Conservation (phyloP, 2,797 vertebrate genomes). For the Muscicapa comitata region DNA sequence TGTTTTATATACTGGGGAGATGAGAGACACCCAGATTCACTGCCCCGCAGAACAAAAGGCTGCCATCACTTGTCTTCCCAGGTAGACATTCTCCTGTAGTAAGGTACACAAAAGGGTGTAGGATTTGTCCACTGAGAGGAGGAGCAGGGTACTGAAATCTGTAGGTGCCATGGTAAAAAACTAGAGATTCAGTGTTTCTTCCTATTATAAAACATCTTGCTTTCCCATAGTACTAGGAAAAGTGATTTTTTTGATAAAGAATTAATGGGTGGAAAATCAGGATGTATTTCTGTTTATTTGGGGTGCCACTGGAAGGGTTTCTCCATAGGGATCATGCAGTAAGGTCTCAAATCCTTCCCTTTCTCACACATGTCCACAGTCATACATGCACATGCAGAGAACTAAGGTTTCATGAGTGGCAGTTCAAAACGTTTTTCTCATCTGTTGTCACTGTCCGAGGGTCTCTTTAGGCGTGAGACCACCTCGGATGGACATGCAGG, state of each 20-base stretch:
- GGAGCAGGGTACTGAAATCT: neutral
- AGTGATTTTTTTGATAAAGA: neutral
- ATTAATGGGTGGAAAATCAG: neutral
- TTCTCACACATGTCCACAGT: neutral
- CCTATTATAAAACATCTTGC: neutral
- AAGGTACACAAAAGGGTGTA: neutral
- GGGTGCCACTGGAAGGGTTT: neutral
- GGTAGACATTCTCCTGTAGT: neutral
- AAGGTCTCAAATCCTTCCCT: neutral
- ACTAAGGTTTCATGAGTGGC: neutral
- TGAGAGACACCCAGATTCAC: neutral
- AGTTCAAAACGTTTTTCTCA: neutral
- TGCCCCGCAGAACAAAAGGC: neutral
- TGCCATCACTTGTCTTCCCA: neutral
- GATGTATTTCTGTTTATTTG: neutral
- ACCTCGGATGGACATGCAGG: too few relatives aligned
- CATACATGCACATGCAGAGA: neutral
- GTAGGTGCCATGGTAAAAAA: neutral
- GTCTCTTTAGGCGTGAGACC: too few relatives aligned
- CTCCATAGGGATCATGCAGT: neutral
- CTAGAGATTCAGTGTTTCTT: neutral
- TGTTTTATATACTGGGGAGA: rapidly evolving
- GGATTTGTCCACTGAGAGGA: neutral
- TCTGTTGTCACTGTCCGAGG: neutral
- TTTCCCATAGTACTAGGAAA: neutral